Evolutionary conservation across 2,797 vertebrate species (phyloP).

Genomic region (Coranthus polyacanthus): DNA sequence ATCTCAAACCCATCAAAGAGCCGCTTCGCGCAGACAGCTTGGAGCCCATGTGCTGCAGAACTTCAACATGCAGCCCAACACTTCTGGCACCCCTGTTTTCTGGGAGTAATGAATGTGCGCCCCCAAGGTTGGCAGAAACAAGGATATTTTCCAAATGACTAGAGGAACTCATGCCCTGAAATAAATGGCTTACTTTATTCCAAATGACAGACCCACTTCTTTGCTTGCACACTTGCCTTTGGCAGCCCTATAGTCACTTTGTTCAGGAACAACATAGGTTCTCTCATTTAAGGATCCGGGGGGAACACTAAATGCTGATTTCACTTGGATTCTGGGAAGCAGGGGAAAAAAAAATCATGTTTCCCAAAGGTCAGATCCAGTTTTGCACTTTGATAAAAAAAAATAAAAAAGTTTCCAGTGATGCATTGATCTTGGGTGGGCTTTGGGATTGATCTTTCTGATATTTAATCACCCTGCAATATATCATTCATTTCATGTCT

Average conservation of each 20-base stretch:
- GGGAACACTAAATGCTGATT: conserved; percentile 58
- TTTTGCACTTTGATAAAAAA: conserved; percentile 34
- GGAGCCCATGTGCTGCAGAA: conserved; percentile 58
- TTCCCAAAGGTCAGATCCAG: conserved; percentile 28
- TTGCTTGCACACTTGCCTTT: conserved; percentile 61
- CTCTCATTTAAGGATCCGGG: conserved; percentile 44
- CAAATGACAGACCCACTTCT: conserved; percentile 73
- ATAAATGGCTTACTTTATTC: conserved; percentile 80
- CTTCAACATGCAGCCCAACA: conserved; percentile 43
- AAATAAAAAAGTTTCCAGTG: conserved; percentile 12
- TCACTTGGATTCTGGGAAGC: conserved; percentile 58
- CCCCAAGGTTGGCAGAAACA: conserved; percentile 66
- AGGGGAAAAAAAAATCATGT: conserved; percentile 15
- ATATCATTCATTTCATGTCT: too few species aligned
- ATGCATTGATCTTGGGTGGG: conserved; percentile 8
- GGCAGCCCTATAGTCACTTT: conserved; percentile 53
- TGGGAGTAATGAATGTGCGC: conserved; percentile 64
- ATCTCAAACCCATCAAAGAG: conserved; percentile 46
- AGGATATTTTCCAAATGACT: conserved; percentile 79
- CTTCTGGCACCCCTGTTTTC: conserved; percentile 57
- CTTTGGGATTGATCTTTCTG: conserved; percentile 16
- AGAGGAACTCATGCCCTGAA: conserved; percentile 64
- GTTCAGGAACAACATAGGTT: conserved; percentile 53
- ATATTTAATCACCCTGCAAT: conserved; percentile 15
- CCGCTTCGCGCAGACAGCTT: conserved; percentile 40